Evolutionary conservation across 64 coral and sea anemone genomes (phyloP), one percentile per base, ranked within the genome.

Genomic region (Actinia equina): DNA sequence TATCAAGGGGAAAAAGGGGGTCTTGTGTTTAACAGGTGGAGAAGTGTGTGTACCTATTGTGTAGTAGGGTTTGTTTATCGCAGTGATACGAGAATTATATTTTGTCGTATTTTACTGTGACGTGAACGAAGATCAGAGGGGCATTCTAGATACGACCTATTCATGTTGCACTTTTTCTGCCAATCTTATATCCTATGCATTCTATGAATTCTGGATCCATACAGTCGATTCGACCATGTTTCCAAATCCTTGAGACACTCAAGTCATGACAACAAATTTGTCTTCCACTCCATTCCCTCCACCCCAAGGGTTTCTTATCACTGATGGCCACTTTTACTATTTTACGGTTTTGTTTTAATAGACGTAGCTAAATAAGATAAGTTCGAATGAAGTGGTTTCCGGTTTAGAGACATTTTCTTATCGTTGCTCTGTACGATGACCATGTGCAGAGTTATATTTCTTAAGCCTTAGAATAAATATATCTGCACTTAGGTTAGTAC

Each of bases 261-360:
- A 65, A 49, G 7, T 4, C 17, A 22, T 8, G 17, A n/a, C 17
- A 65, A 23, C 62, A 23, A n/a, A 22, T 49, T 49, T 49, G 46
- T 8, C 46, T 49, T 8, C 46, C 22, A 2, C 22, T 23, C 22
- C 17, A 17, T 10, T 44, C 49, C 43, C 78, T 23, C 15, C 43
- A 11, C 18, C 78, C 78, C 78, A 52, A 17, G 78, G 43, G 78
- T 51, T 44, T 3, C 78, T 81, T 81, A 81, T 81, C 78, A 37
- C 49, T 49, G 69, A 74, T 74, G n/a, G 25, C 69, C 78, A 81
- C 49, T 81, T 81, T 81, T 79, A 79, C 77, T 16, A 2, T 20
- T 81, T 81, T 52, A 81, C 69, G 52, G 78, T 49, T 44, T 81
- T 49, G 78, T 81, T 81, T 81, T 37, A 81, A 81, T 81, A 52